These are phyloP conservation scores for Hirudo medicinalis DNA, from an alignment of 1,140 invertebrate species.

Conservation along the genomic window DNA sequence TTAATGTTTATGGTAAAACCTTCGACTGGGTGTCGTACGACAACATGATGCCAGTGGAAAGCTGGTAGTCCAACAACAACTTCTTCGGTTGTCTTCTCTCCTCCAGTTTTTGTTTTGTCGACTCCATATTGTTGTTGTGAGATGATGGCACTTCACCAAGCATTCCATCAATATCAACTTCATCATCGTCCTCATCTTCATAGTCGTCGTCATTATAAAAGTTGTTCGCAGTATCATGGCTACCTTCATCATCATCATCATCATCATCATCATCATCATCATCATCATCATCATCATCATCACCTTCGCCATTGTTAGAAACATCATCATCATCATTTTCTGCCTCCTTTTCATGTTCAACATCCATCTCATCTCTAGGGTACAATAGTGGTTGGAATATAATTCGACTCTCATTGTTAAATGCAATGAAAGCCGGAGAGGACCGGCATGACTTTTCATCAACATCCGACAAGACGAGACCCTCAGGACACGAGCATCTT, in stretches of 20 bases:
- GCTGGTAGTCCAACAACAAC: no score
- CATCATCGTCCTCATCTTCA: background rate
- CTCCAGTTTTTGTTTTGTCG: background rate
- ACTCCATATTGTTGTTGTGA: background rate
- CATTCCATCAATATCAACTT: background rate
- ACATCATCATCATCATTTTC: background rate
- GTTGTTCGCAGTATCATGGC: background rate
- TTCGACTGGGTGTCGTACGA: no score
- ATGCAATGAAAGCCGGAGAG: slow-evolving; percentile 53
- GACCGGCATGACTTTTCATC: slow-evolving; percentile 64
- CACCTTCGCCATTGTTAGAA: no score
- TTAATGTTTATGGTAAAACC: no score
- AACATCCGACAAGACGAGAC: slow-evolving; percentile 55
- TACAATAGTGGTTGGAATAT: slow-evolving; percentile 31
- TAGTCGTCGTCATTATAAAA: background rate
- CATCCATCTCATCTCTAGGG: background rate
- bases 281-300: background rate
- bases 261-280: background rate
- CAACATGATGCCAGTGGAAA: no score
- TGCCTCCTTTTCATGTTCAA: background rate
- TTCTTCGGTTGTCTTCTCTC: no score
- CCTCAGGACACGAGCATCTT: slow-evolving; percentile 67
- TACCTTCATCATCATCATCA: background rate
- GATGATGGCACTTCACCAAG: background rate
- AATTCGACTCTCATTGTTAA: slow-evolving; percentile 64